Conservation (phyloP, 2,797 vertebrate genomes). For the Clamator glandarius region DNA sequence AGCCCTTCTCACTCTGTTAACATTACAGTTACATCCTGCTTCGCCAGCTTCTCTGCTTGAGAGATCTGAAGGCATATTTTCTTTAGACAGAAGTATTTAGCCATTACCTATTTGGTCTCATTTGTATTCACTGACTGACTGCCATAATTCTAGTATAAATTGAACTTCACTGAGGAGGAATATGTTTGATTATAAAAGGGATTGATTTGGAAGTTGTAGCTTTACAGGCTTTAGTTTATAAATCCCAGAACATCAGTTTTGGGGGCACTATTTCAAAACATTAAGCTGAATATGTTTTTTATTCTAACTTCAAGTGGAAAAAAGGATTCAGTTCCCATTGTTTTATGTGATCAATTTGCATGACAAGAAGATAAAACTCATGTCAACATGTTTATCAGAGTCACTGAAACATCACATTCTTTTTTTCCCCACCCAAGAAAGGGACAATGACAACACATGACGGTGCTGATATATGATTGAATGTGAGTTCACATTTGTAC, state of each 20-base stretch:
- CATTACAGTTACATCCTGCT: background rate
- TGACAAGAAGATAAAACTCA: background rate
- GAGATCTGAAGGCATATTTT: background rate
- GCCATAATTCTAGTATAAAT: background rate
- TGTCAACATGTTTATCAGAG: background rate
- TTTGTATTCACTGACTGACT: conserved; percentile 22
- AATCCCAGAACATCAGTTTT: background rate
- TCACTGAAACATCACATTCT: background rate
- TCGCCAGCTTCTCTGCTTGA: background rate
- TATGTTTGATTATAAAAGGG: background rate
- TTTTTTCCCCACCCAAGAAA: background rate
- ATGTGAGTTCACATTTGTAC: background rate
- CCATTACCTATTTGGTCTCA: background rate
- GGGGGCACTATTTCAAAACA: background rate
- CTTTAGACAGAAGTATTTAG: background rate
- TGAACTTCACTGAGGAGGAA: background rate
- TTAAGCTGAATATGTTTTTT: background rate
- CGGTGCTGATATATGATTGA: background rate
- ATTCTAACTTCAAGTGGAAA: background rate
- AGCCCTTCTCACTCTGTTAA: background rate
- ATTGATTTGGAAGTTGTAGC: background rate
- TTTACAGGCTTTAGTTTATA: background rate
- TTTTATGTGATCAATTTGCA: background rate
- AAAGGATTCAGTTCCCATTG: background rate
- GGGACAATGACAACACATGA: background rate